Evolutionary conservation across 2,113 vertebrate genomes (phyloP), one percentile per base, ranked within the genome.

Genomic region (Scatophagus argus): DNA sequence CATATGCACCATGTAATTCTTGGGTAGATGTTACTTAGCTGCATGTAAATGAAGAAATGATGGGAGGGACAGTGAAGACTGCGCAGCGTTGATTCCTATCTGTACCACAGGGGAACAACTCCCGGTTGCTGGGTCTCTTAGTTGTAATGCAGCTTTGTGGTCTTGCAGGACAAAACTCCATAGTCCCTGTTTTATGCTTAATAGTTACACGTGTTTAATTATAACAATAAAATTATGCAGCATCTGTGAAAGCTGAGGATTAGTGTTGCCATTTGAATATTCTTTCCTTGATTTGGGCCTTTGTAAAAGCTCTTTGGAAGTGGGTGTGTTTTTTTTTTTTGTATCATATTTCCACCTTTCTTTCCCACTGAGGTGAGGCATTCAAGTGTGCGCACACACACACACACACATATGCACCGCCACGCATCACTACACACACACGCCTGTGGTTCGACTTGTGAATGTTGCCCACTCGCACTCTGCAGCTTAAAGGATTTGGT

Each of bases 401-500:
- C 64, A 51, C 19, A 47, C 58, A 36, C 8, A 23, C 4, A 32
- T n/a, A n/a, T n/a, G n/a, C n/a, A n/a, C n/a, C n/a, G 32, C 34
- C 77, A 70, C 21, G 77, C 80, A 55, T 80, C 73, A 67, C 51
- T 58, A n/a, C 84, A 23, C 85, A 55, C 29, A 46, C 58, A 56
- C 5, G n/a, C 64, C 63, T 49, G 32, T 71, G 72, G 62, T 79
- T 70, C 52, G 74, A 72, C 32, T 80, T 65, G 29, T 63, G 72
- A 87, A 72, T 44, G 72, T 51, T 74, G 43, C 55, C 81, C 74
- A 74, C 77, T 63, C 12, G 52, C n/a, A n/a, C 78, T 80, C 67
- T 34, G 69, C 73, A 56, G 83, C 67, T 88, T 87, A 87, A 83
- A 54, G 67, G 87, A 87, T 88, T 90, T 87, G 83, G 79, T 86